Base-by-base conservation (phyloP, 1,140 invertebrate genomes). In the Plutomurus gul region DNA sequence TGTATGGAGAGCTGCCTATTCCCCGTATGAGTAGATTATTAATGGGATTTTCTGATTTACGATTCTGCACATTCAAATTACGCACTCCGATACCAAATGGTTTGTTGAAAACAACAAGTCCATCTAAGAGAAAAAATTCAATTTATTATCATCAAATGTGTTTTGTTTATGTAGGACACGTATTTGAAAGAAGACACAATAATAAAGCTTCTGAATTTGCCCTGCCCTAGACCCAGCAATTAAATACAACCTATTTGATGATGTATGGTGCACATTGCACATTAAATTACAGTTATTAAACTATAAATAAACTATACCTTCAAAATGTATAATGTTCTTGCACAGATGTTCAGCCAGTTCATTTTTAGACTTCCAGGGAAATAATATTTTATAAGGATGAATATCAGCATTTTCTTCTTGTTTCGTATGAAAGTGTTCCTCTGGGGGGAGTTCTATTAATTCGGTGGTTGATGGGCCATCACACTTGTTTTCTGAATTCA, bases 41-140 rank as follows among this genome's bases (percentile, higher is more conserved):
- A 16, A 79, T 20, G 8, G 8, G 11, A 7, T n/a, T 16, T 11
- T 75, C 8, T 36, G 0, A 0, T 72, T n/a, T 46, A 20, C 3
- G 25, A n/a, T 56, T 43, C 40, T 56, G 46, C 20, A 25, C 25
- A 46, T 74, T 71, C 25, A 33, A 3, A 20, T 39, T 27, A 3
- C 49, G 43, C 27, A 25, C 75, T 22, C 84, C 30, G 76, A 88
- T 86, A 33, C 87, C 87, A 79, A 87, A 88, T 4, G 87, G 87
- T 84, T 88, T 88, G 78, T 88, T 88, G 49, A 87, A 40, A 10
- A 77, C 86, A 46, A 88, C 82, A 18, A 88, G 51, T 43, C 86
- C 87, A 84, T 85, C 87, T 88, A 39, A 16, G 84, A 84, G 56
- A 73, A 47, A 79, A 30, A 22, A 80, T 49, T 20, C 8, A 4